Percentiles rank a stretch among this genome's conserved stretches.
Conservation (phyloP, 2,113 vertebrate genomes). For the Dendrocopos noguchii region DNA sequence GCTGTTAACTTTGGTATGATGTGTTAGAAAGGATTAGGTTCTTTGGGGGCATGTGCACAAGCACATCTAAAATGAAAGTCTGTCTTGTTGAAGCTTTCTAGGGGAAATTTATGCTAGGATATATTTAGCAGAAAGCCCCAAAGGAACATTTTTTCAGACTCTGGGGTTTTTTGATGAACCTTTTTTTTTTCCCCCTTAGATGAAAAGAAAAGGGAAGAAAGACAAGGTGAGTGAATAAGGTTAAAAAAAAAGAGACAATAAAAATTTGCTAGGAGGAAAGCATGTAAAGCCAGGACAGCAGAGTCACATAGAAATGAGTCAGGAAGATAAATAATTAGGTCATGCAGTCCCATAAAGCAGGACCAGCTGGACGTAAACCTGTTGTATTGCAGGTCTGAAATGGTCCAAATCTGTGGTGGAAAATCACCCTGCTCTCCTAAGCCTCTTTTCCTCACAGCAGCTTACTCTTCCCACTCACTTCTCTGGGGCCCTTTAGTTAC, state of each 20-base stretch:
- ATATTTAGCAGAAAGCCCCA: slow-evolving; percentile 12
- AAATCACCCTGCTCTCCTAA: neutral
- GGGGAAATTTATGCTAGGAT: neutral
- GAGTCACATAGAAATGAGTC: neutral
- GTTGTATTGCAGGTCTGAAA: neutral
- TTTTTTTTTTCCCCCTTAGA: neutral
- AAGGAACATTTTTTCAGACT: neutral
- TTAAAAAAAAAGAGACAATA: neutral
- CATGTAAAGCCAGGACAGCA: neutral
- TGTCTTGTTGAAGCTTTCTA: neutral
- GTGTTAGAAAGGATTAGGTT: neutral
- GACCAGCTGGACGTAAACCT: neutral
- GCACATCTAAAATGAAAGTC: neutral
- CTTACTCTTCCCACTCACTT: neutral
- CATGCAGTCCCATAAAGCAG: neutral
- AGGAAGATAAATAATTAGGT: neutral
- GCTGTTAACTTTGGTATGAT: neutral
- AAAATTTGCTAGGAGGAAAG: neutral
- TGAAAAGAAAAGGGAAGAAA: neutral
- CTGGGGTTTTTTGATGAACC: neutral
- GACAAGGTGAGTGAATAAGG: neutral
- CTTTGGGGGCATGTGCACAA: neutral
- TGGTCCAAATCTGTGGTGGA: neutral
- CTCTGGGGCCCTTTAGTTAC: neutral
- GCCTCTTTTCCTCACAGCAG: neutral